Conservation (phyloP, 2,113 vertebrate species). For the Indicator indicator region DNA sequence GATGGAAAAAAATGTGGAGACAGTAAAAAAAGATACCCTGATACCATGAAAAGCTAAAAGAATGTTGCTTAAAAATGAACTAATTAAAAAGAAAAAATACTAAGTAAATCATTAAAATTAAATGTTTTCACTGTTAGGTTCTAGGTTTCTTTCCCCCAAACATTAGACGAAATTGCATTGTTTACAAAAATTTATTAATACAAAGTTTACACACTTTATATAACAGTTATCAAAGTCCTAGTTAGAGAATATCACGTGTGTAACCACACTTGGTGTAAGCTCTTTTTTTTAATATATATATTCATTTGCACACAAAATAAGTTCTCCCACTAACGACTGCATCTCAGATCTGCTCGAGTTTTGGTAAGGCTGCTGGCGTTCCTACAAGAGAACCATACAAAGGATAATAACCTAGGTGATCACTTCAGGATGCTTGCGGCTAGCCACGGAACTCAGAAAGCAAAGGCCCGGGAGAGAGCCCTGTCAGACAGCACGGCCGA, state of each 20-base stretch:
- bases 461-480: constrained; percentile 79
- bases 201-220: constrained; percentile 97
- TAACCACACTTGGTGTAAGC: constrained; percentile 86
- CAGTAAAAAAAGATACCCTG: constrained; percentile 17
- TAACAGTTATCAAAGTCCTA: constrained; percentile 94
- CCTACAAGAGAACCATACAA: constrained; percentile 77
- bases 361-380: constrained; percentile 96
- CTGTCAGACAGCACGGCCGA: constrained; percentile 76
- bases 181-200: constrained; percentile 99
- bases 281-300: constrained; percentile 74
- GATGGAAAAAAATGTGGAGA: constrained; percentile 23
- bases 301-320: constrained; percentile 92
- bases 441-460: constrained; percentile 83
- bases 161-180: constrained; percentile 94
- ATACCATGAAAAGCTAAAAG: constrained; percentile 34
- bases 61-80: constrained; percentile 32
- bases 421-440: constrained; percentile 82
- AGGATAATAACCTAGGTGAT: constrained; percentile 83
- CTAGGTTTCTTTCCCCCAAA: constrained; percentile 82
- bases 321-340: constrained; percentile 82
- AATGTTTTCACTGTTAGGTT: constrained; percentile 43
- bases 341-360: constrained; percentile 83
- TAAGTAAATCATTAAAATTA: background rate
- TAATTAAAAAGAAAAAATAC: background rate
- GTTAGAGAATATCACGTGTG: constrained; percentile 87